Evolutionary conservation across 2,113 vertebrate species (phyloP).

Genomic region (Hippolais icterina): DNA sequence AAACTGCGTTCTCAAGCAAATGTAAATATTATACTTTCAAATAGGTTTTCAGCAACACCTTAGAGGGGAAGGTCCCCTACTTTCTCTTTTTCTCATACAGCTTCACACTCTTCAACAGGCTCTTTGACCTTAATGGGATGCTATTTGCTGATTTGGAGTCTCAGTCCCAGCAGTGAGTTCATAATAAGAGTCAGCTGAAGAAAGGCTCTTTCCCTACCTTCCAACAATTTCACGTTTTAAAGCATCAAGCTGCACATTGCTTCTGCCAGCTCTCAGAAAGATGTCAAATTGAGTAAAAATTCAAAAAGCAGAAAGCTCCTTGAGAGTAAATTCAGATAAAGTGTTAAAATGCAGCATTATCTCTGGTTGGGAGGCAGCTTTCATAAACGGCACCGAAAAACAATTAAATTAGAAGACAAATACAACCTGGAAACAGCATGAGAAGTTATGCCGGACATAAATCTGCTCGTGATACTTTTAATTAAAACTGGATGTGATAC

Average conservation of each 20-base stretch:
- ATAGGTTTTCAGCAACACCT: neutral
- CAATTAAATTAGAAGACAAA: constrained; percentile 56
- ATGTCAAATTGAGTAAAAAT: constrained; percentile 42
- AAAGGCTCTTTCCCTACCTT: constrained; percentile 16
- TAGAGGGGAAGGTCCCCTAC: neutral
- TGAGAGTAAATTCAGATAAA: constrained; percentile 23
- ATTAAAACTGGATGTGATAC: constrained; percentile 52
- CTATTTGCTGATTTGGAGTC: constrained; percentile 7
- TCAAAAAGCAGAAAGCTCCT: constrained; percentile 10
- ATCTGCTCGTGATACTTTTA: constrained; percentile 62
- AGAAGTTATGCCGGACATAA: constrained; percentile 45
- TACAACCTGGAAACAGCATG: constrained; percentile 60
- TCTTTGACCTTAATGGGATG: constrained; percentile 34
- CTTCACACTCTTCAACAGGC: neutral
- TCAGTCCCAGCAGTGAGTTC: constrained; percentile 19
- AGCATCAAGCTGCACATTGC: neutral
- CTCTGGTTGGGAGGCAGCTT: constrained; percentile 6
- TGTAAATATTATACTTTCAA: constrained; percentile 26
- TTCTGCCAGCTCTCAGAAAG: constrained; percentile 29
- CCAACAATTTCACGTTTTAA: neutral
- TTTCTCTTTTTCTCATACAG: neutral
- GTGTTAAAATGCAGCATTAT: constrained; percentile 20
- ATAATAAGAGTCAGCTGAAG: constrained; percentile 36
- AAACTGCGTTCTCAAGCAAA: neutral
- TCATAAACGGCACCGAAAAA: neutral